A percentile compares a stretch with the other conserved stretches of the same genome.
Conservation (phyloP, 2,113 vertebrate genomes). For the Corythoichthys haematopterus region DNA sequence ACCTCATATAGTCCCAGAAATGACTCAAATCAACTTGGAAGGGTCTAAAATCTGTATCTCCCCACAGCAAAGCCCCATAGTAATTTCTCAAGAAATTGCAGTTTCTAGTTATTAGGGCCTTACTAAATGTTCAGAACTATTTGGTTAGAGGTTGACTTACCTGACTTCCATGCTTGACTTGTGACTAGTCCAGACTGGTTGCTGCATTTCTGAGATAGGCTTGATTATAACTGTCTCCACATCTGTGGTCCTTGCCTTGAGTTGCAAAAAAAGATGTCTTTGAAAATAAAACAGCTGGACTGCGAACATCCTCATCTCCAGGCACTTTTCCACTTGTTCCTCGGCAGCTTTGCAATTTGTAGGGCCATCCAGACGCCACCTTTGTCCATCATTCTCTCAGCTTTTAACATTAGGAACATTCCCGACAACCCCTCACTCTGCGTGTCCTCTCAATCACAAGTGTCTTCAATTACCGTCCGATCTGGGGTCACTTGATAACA, state of each 20-base stretch:
- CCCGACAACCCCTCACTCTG: conserved; percentile 6
- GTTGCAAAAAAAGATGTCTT: background rate
- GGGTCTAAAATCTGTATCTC: too few species aligned
- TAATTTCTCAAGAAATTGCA: too few species aligned
- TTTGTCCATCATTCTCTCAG: conserved; percentile 12
- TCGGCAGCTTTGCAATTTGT: background rate
- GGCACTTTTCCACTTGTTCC: background rate
- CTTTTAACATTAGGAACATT: conserved; percentile 1
- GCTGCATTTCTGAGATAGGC: background rate
- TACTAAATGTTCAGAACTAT: background rate
- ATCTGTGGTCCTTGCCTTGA: background rate
- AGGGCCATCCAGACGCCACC: background rate
- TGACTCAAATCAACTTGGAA: too few species aligned
- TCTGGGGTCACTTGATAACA: conserved; percentile 46
- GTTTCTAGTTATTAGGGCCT: background rate
- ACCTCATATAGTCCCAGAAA: too few species aligned
- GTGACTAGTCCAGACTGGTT: background rate
- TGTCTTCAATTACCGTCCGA: conserved; percentile 61
- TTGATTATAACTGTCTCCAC: background rate
- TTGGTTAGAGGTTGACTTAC: background rate
- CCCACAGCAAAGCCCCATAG: too few species aligned
- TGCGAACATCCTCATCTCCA: background rate
- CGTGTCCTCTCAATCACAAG: conserved; percentile 7
- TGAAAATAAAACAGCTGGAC: background rate
- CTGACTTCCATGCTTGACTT: background rate